Percentiles rank a stretch among this genome's conserved stretches.
Evolutionary conservation across 2,888 invertebrate species (phyloP).

Genomic region (Mamestra brassicae): DNA sequence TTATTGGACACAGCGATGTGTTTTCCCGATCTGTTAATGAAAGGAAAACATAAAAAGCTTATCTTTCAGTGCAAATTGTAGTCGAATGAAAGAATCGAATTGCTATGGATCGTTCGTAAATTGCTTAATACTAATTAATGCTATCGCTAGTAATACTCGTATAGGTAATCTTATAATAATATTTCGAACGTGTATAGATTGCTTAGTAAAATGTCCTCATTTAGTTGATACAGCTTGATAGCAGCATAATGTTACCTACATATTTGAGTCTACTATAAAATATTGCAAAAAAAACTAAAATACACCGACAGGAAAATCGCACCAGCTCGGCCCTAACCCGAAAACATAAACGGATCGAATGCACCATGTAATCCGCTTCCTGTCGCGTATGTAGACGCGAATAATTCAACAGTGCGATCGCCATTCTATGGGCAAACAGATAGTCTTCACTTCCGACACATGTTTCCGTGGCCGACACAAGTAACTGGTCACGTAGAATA

Average conservation of each 20-base stretch:
- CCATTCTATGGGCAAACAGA: constrained; percentile 89
- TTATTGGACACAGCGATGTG: constrained; percentile 58
- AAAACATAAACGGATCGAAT: constrained; percentile 65
- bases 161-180: neutral
- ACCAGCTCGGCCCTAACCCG: constrained; percentile 2
- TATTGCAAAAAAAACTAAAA: neutral
- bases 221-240: neutral
- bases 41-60: constrained; percentile 61
- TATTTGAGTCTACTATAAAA: neutral
- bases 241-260: neutral
- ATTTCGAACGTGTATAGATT: constrained; percentile 4
- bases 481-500: constrained; percentile 90
- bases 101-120: constrained; percentile 14
- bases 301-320: neutral
- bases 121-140: constrained; percentile 13
- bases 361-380: constrained; percentile 68
- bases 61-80: constrained; percentile 48
- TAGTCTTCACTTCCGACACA: constrained; percentile 90
- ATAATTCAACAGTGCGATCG: constrained; percentile 85
- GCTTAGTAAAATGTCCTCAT: neutral
- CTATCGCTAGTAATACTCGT: neutral
- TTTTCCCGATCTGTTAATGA: constrained; percentile 57
- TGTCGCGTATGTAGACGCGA: constrained; percentile 75
- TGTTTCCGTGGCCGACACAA: constrained; percentile 87
- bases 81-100: constrained; percentile 35